Evolutionary conservation across 1,140 invertebrate genomes (phyloP), one percentile per base, ranked within the genome.

Genomic region (Cydia amplana): DNA sequence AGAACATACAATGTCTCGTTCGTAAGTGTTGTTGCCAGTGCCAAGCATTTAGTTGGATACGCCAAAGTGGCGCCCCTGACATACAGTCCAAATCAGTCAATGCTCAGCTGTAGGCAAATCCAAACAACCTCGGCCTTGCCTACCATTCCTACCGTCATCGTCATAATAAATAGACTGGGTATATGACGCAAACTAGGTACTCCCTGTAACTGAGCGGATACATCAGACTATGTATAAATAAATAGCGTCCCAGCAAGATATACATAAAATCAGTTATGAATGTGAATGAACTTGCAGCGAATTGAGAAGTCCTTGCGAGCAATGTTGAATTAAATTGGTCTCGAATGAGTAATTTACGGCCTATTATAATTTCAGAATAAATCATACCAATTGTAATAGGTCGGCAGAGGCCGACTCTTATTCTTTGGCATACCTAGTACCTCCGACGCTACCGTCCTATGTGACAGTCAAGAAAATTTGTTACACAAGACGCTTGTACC

Each of bases 1-100:
- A 55, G n/a, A 51, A 51, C 18, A 5, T 40, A 70, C 65, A 70
- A 36, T 36, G 65, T 36, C 36, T 70, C 14, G 65, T 70, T 36
- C 9, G 43, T 75, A 73, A 74, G 12, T 74, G 78, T 83, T 80
- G 79, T 82, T 83, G 83, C 60, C 63, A 79, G 78, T 80, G 78
- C 60, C 70, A 73, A 75, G 73, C 40, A 79, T 72, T 78, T 18
- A 72, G 76, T 74, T 55, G 74, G 65, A 75, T 78, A 78, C 75
- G 82, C 80, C 80, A 83, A 83, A 79, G 63, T 65, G 76, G 49
- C 65, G 82, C 67, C 79, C 82, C 79, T 85, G 82, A 85, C 82
- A 83, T 74, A 74, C 65, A 77, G 72, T 36, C 65, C 46, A 73
- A 75, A 74, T 67, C 74, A 74, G 78, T 79, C 74, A 51, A 74